Evolutionary conservation across 2,797 vertebrate genomes (phyloP).

Genomic region (Rachycentron canadum): DNA sequence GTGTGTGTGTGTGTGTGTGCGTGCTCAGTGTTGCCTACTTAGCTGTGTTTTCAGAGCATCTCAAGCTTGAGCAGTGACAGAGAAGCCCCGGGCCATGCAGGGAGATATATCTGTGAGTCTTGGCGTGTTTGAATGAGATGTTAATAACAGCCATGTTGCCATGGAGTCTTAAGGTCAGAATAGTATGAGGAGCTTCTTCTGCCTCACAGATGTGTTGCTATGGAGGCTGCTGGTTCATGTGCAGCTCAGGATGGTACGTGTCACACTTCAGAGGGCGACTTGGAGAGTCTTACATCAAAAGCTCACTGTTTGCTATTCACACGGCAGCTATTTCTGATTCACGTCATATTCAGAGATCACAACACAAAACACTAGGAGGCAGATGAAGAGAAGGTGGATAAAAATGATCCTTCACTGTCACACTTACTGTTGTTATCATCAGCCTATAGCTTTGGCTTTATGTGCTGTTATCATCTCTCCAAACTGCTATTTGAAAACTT

Average conservation of each 20-base stretch:
- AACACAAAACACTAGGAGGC: background rate
- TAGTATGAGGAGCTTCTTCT: constrained; percentile 27
- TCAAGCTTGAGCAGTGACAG: constrained; percentile 26
- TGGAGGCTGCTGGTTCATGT: constrained; percentile 12
- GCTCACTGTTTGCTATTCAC: constrained; percentile 17
- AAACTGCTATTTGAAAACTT: no score
- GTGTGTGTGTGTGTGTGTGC: background rate
- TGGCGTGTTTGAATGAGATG: constrained; percentile 43
- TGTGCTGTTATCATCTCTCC: no score
- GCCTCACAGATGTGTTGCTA: constrained; percentile 23
- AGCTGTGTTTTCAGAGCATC: background rate
- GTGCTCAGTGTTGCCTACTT: constrained; percentile 27
- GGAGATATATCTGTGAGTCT: constrained; percentile 18
- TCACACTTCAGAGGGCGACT: constrained; percentile 17
- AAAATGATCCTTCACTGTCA: background rate
- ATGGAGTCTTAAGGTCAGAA: constrained; percentile 39
- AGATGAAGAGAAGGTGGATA: background rate
- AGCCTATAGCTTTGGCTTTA: no score
- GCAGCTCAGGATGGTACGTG: constrained; percentile 8
- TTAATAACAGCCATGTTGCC: constrained; percentile 44
- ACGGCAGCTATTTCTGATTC: constrained; percentile 6
- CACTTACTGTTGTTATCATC: background rate
- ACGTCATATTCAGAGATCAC: background rate
- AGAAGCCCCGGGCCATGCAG: background rate
- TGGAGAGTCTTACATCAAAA: constrained; percentile 22